phyloP scores from a whole-genome alignment of 2,797 vertebrate species.

The Tokudaia muenninki region DNA sequence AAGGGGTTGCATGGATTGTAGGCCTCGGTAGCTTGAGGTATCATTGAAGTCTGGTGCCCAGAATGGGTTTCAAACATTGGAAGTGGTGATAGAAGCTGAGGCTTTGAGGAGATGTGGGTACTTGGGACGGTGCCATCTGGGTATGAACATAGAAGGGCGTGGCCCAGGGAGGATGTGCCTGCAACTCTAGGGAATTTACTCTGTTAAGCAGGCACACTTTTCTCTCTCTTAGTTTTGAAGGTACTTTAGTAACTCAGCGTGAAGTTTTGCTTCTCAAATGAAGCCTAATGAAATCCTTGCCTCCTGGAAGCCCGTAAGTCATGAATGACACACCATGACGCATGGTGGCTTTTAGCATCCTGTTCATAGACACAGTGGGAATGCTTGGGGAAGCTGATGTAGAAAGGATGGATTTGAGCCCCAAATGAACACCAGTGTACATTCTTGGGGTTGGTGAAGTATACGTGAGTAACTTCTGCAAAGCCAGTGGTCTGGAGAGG shows the following conservation, averaged over 20 bases:
- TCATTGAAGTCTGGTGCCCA: neutral
- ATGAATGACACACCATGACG: slow-evolving; percentile 18
- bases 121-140: neutral
- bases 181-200: neutral
- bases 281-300: neutral
- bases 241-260: neutral
- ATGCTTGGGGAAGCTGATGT: neutral
- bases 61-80: neutral
- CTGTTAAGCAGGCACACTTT: neutral
- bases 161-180: neutral
- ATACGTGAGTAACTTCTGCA: slow-evolving; percentile 60
- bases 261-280: slow-evolving; percentile 31
- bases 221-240: slow-evolving; percentile 3
- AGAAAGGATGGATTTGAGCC: slow-evolving; percentile 15
- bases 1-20: neutral
- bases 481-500: slow-evolving; percentile 49
- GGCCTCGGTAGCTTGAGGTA: neutral
- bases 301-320: neutral
- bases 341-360: slow-evolving; percentile 31
- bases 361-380: neutral
- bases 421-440: neutral
- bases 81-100: neutral
- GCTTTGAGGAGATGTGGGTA: neutral
- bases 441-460: slow-evolving; percentile 60
- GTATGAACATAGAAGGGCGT: neutral